A percentile compares a stretch with the other conserved stretches of the same genome.
phyloP scores from a whole-genome alignment of 2,888 invertebrate genomes.

The Euphydryas editha region DNA sequence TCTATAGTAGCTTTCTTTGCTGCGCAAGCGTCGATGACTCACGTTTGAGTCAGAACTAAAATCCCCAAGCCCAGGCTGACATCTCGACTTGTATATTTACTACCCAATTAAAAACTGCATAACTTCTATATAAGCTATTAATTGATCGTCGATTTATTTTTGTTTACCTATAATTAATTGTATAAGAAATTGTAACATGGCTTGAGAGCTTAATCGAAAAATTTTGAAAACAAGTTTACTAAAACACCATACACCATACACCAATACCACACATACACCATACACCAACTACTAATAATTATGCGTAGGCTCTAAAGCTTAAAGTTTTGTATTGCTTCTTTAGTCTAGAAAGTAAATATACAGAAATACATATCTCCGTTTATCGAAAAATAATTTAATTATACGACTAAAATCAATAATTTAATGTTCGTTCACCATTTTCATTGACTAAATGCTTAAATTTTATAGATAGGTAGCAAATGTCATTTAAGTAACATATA shows the following conservation, averaged over 20 bases:
- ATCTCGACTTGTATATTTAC: slow-evolving; percentile 32
- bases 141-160: not conserved
- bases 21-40: slow-evolving; percentile 63
- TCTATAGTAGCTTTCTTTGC: slow-evolving; percentile 62
- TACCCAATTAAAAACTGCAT: slow-evolving; percentile 29
- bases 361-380: not conserved
- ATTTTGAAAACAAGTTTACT: too few species aligned
- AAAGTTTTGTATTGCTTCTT: not conserved
- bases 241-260: too few species aligned
- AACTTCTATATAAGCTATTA: slow-evolving; percentile 10
- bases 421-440: not conserved
- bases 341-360: not conserved
- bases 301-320: not conserved
- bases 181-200: not conserved
- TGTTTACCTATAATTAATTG: not conserved
- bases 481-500: slow-evolving; percentile 30
- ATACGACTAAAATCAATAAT: not conserved
- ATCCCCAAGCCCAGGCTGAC: slow-evolving; percentile 39
- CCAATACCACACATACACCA: too few species aligned
- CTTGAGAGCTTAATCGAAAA: too few species aligned
- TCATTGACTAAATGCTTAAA: slow-evolving; percentile 14
- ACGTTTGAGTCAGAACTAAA: slow-evolving; percentile 67
- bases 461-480: slow-evolving; percentile 34
- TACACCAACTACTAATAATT: not conserved
- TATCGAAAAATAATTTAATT: not conserved